Evolutionary conservation across 2,888 invertebrate species (phyloP), one percentile per base, ranked within the genome.

Genomic region (Pseudococcus jackbeardsleyi): DNA sequence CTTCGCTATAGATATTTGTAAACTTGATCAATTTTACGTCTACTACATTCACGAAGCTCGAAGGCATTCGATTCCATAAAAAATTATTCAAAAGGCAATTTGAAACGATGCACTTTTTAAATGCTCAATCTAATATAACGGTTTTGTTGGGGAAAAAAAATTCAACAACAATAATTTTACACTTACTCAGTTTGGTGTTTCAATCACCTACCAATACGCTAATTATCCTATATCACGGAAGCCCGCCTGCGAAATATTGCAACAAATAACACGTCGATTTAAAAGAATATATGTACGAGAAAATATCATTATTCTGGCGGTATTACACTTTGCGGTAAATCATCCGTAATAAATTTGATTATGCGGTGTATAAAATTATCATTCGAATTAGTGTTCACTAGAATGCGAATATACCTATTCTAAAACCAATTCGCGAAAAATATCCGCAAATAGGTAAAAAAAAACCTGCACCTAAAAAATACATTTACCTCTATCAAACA

Each of bases 231-330:
- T 59, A 59, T n/a, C n/a, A n/a, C n/a, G 59, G 59, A 59, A 59
- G n/a, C 59, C n/a, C 1, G 8, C 19, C 59, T n/a, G 59, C n/a
- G n/a, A 59, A 59, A 59, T 59, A 50, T 50, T 50, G 50, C 50
- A 50, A 50, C 50, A 59, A 59, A 59, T 59, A 59, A 59, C n/a
- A n/a, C 59, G 59, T n/a, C 59, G n/a, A 59, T 59, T 59, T 59
- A 59, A 59, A 17, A 59, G 15, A 59, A 59, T n/a, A n/a, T 59
- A 59, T 15, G 59, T 15, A 59, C n/a, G 50, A 50, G 50, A 50
- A 50, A 59, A 17, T 15, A 59, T 59, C 59, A n/a, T 59, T 59
- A 59, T n/a, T 17, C n/a, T 59, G 59, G 59, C 19, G 59, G 17
- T 59, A 59, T 59, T 59, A n/a, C 15, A 59, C 15, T 17, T 59